Percentiles rank a stretch among this genome's conserved stretches.
Evolutionary conservation across 2,888 invertebrate species (phyloP).

Genomic region (Ophion obscuratus): DNA sequence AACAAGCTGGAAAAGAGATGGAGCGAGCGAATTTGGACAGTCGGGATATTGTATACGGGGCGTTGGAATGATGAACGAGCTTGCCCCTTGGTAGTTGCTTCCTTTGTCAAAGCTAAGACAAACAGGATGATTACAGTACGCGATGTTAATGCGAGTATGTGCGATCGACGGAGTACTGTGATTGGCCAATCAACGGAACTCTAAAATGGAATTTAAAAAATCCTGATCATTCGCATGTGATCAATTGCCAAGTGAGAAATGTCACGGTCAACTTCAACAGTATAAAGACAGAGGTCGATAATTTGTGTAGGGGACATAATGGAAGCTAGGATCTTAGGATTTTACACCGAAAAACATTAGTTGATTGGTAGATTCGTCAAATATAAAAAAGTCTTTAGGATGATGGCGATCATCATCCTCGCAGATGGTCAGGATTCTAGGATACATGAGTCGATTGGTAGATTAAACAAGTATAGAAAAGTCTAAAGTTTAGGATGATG

Average conservation of each 20-base stretch:
- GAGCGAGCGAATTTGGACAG: constrained; percentile 13
- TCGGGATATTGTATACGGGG: constrained; percentile 21
- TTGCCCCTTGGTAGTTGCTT: constrained; percentile 46
- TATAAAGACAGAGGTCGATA: not conserved
- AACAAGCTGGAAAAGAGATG: not conserved
- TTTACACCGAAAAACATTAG: too few relatives aligned
- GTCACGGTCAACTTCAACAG: not conserved
- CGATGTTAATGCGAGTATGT: constrained; percentile 26
- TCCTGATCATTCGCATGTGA: not conserved
- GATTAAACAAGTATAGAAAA: too few relatives aligned
- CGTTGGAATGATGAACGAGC: constrained; percentile 40
- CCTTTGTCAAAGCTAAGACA: constrained; percentile 64
- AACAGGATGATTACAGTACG: constrained; percentile 63
- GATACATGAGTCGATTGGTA: too few relatives aligned
- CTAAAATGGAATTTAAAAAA: not conserved
- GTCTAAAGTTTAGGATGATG: too few relatives aligned
- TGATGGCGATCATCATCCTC: too few relatives aligned
- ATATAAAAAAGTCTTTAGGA: too few relatives aligned
- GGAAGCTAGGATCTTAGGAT: not conserved
- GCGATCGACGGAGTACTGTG: not conserved
- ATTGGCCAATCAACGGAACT: constrained; percentile 6
- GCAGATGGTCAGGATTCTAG: too few relatives aligned
- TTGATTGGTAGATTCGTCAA: too few relatives aligned
- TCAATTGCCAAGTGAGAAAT: too few relatives aligned
- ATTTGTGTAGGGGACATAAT: not conserved